Evolutionary conservation across 2,797 vertebrate species (phyloP).

Genomic region (Tokudaia muenninki): DNA sequence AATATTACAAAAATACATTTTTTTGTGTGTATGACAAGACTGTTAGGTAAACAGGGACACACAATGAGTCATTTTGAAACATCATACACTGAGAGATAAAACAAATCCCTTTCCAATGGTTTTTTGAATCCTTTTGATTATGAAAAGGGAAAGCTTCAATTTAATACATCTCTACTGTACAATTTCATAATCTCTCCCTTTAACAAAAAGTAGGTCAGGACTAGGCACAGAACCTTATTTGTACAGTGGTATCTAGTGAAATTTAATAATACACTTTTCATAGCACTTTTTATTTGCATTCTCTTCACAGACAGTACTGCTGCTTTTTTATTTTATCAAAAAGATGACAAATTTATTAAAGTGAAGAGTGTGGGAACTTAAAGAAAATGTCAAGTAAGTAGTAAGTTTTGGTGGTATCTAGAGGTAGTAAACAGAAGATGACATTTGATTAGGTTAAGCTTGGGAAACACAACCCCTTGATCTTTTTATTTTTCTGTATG

Average conservation of each 20-base stretch:
- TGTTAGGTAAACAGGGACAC: neutral
- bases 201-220: neutral
- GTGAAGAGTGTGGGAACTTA: neutral
- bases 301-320: neutral
- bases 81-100: neutral
- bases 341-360: neutral
- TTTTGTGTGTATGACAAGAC: neutral
- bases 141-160: neutral
- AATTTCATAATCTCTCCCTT: conserved; percentile 45
- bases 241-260: neutral
- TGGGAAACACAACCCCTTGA: neutral
- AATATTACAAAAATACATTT: neutral
- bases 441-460: neutral
- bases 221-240: neutral
- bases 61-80: neutral
- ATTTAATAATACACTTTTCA: neutral
- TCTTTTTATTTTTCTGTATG: neutral
- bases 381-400: neutral
- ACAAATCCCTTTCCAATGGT: neutral
- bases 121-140: conserved; percentile 20
- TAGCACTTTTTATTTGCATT: neutral
- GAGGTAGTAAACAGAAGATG: neutral
- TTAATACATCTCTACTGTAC: conserved; percentile 2
- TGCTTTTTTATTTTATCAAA: neutral
- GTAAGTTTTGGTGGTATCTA: neutral